Evolutionary conservation across 2,797 vertebrate genomes (phyloP).

Genomic region (Periparus ater): DNA sequence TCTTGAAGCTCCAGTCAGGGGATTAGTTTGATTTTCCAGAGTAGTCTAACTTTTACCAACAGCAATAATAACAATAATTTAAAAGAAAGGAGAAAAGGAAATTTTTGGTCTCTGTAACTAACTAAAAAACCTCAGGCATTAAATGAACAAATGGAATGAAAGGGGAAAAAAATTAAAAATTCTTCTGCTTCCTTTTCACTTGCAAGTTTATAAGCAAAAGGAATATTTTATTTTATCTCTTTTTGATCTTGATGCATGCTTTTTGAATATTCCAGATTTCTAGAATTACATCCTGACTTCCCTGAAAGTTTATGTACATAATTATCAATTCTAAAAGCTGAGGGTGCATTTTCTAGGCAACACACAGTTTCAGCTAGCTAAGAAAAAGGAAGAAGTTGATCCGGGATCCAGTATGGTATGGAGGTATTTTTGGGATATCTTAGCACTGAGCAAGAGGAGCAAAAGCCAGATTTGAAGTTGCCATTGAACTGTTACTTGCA

Average conservation of each 20-base stretch:
- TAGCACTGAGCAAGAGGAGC: not conserved
- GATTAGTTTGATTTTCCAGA: not conserved
- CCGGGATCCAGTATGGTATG: not conserved
- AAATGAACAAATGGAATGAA: not conserved
- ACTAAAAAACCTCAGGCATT: not conserved
- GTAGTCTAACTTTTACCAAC: not conserved
- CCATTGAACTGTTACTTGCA: not conserved
- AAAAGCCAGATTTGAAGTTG: not conserved
- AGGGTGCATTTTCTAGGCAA: not conserved
- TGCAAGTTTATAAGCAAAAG: not conserved
- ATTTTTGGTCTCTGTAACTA: not conserved
- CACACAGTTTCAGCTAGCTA: not conserved
- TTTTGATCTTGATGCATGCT: not conserved
- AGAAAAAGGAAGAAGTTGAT: not conserved
- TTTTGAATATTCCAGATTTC: not conserved
- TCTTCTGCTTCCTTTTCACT: not conserved
- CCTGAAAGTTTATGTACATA: not conserved
- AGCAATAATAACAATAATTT: not conserved
- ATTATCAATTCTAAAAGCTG: not conserved
- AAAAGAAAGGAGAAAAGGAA: not conserved
- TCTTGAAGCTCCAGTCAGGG: not conserved
- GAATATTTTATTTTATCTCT: not conserved
- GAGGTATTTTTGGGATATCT: not conserved
- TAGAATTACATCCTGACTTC: not conserved
- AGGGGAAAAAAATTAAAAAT: not conserved